Conservation (phyloP, 1,140 invertebrate species). For the Cyclina sinensis region DNA sequence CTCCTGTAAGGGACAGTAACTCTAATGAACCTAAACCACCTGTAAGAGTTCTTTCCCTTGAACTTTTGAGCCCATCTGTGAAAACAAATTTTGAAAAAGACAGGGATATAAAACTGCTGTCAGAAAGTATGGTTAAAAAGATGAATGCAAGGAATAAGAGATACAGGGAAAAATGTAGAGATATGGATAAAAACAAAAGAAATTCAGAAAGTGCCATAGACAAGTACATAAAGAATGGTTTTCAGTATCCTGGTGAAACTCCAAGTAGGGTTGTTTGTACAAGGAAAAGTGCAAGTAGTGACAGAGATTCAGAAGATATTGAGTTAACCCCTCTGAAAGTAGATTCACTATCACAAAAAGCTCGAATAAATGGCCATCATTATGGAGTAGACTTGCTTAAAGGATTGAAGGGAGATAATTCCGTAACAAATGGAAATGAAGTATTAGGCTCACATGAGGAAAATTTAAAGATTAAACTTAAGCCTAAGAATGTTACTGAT, state of each 20-base stretch:
- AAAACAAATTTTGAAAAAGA: neutral
- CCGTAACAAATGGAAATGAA: neutral
- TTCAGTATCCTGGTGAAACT: neutral
- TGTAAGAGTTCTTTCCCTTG: slow-evolving; percentile 47
- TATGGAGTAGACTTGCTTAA: neutral
- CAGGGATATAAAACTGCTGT: neutral
- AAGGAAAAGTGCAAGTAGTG: neutral
- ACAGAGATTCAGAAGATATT: neutral
- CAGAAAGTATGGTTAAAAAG: slow-evolving; percentile 1
- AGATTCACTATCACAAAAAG: neutral
- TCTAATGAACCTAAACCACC: slow-evolving; percentile 28
- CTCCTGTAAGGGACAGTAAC: neutral
- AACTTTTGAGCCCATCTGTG: neutral
- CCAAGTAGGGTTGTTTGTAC: neutral
- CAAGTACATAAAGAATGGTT: neutral
- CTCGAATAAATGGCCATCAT: neutral
- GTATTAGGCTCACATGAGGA: neutral
- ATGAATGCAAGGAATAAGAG: neutral
- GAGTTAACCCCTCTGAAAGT: neutral
- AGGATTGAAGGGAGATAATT: neutral
- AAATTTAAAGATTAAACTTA: neutral
- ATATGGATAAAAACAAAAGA: neutral
- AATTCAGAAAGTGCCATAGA: neutral
- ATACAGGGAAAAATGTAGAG: neutral
- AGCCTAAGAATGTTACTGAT: slow-evolving; percentile 11